A percentile compares a stretch with the other conserved stretches of the same genome.
These are phyloP conservation scores for Aspidapion aeneum DNA, from an alignment of 2,888 invertebrate genomes.

Conservation along the genomic window DNA sequence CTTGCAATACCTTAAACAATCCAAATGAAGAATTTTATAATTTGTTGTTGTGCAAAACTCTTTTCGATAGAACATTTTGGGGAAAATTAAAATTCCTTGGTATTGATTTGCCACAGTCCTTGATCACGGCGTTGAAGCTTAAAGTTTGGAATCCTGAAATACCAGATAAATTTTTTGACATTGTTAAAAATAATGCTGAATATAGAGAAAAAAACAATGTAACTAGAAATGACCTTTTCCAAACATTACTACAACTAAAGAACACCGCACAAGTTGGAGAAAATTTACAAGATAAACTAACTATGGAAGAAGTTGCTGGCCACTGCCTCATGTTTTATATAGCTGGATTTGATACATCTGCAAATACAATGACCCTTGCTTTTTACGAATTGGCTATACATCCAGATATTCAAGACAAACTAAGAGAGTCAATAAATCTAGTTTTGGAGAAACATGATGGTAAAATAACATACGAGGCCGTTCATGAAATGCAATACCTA, in stretches of 20 bases:
- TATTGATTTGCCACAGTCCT: neutral
- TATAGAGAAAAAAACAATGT: neutral
- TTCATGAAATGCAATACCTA: conserved; percentile 49
- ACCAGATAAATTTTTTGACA: neutral
- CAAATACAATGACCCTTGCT: conserved; percentile 51
- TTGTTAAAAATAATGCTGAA: neutral
- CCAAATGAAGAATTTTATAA: too few relatives aligned
- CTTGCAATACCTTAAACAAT: too few relatives aligned
- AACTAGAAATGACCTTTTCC: too few relatives aligned
- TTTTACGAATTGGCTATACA: conserved; percentile 52
- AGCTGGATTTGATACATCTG: conserved; percentile 15
- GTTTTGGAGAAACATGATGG: conserved; percentile 39
- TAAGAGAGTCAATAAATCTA: conserved; percentile 40
- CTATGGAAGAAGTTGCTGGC: neutral
- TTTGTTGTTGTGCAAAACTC: too few relatives aligned
- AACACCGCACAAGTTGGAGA: neutral
- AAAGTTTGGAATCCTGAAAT: neutral
- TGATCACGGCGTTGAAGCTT: neutral
- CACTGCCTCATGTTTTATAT: neutral
- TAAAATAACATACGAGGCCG: conserved; percentile 44
- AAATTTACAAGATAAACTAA: too few relatives aligned
- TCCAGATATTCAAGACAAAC: conserved; percentile 42
- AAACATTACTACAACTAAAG: neutral
- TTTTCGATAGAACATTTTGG: too few relatives aligned
- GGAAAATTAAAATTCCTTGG: too few relatives aligned